Conservation (phyloP, 1,140 invertebrate species). For the Brachionus calyciflorus region DNA sequence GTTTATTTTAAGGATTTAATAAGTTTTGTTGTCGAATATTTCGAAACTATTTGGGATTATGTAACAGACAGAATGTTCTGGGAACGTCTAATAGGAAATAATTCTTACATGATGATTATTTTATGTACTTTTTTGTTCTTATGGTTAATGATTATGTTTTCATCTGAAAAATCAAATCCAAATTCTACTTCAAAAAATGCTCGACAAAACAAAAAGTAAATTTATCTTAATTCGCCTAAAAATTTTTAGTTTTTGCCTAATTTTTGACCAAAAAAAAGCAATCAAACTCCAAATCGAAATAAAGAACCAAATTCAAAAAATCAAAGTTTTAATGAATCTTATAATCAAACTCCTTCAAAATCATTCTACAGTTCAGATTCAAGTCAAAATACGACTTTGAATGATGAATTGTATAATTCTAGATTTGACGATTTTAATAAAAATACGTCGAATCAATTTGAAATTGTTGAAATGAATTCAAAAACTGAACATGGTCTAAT, state of each 20-base stretch:
- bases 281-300: not conserved
- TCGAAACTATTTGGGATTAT: constrained; percentile 15
- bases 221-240: too few species aligned
- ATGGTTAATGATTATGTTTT: constrained; percentile 45
- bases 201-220: not conserved
- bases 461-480: constrained; percentile 28
- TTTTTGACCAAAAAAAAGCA: too few species aligned
- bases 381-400: not conserved
- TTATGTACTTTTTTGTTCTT: constrained; percentile 26
- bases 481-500: not conserved
- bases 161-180: constrained; percentile 37
- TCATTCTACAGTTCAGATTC: not conserved
- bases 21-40: not conserved
- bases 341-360: not conserved
- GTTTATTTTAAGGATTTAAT: not conserved
- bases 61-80: constrained; percentile 23
- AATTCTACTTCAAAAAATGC: not conserved
- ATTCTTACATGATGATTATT: constrained; percentile 44
- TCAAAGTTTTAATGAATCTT: not conserved
- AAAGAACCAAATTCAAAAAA: not conserved
- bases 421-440: constrained; percentile 18
- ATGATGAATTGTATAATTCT: not conserved
- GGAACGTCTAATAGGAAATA: constrained; percentile 12
- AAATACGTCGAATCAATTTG: constrained; percentile 34
- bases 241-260: not conserved